Evolutionary conservation across 2,797 vertebrate genomes (phyloP).

Genomic region (Sebastes baramenuke): DNA sequence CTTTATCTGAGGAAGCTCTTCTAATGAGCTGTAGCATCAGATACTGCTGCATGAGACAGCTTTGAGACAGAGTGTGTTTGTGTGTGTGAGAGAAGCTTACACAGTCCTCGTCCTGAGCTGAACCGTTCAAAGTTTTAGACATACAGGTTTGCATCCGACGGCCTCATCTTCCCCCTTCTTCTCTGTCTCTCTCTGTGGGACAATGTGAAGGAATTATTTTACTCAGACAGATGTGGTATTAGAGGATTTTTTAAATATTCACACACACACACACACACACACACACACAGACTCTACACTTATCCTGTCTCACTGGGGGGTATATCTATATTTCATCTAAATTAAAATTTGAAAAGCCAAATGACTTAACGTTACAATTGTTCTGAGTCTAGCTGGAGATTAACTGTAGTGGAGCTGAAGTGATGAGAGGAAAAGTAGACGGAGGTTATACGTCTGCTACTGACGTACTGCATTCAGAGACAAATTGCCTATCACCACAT

Average conservation of each 20-base stretch:
- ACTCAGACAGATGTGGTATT: constrained; percentile 26
- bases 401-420: background rate
- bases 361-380: constrained; percentile 39
- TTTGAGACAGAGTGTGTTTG: background rate
- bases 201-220: constrained; percentile 36
- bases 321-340: constrained; percentile 72
- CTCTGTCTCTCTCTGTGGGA: constrained; percentile 20
- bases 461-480: background rate
- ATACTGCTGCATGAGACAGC: constrained; percentile 29
- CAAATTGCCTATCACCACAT: background rate
- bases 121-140: constrained; percentile 39
- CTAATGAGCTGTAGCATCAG: constrained; percentile 65
- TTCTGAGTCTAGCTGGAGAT: constrained; percentile 14
- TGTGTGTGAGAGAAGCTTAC: background rate
- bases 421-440: background rate
- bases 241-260: constrained; percentile 20
- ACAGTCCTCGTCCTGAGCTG: constrained; percentile 38
- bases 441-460: background rate
- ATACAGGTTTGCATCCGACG: background rate
- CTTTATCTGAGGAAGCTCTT: constrained; percentile 60
- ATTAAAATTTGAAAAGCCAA: constrained; percentile 73
- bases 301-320: constrained; percentile 22
- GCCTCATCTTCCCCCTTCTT: background rate
- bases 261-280: background rate
- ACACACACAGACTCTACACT: background rate